Evolutionary conservation across 2,113 vertebrate genomes (phyloP).

Genomic region (Brachypodius melanocephalos): DNA sequence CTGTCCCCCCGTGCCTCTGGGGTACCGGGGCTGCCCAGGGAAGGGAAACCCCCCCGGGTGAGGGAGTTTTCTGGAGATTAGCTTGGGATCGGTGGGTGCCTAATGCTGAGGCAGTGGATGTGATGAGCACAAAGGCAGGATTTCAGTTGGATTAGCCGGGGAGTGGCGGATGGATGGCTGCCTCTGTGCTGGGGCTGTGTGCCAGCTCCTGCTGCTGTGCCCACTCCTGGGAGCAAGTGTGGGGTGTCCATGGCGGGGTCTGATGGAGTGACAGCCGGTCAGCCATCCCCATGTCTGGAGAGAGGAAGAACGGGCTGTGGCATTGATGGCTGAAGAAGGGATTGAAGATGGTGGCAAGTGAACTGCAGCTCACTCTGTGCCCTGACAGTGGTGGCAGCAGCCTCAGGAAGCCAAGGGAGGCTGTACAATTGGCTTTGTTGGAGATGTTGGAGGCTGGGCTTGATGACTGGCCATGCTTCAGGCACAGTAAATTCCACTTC

Average conservation of each 20-base stretch:
- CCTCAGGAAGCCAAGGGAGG: neutral
- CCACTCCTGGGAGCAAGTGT: neutral
- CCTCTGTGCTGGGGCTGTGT: accelerated
- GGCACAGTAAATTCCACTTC: neutral
- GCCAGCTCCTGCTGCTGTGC: neutral
- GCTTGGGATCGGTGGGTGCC: neutral
- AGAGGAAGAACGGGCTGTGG: neutral
- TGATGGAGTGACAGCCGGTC: neutral
- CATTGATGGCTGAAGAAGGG: neutral
- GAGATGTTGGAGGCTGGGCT: neutral
- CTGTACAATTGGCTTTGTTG: neutral
- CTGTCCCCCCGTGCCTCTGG: neutral
- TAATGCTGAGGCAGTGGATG: neutral
- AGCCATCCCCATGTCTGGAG: accelerated
- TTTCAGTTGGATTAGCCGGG: neutral
- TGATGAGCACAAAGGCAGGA: neutral
- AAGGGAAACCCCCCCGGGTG: neutral
- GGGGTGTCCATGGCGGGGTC: neutral
- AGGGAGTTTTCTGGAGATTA: neutral
- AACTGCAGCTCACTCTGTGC: accelerated
- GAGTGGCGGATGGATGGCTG: neutral
- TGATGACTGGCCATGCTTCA: neutral
- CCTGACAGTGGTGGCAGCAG: accelerated
- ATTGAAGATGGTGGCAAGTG: neutral
- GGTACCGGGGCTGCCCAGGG: neutral